Evolutionary conservation across 2,113 vertebrate species (phyloP), one percentile per base, ranked within the genome.

Genomic region (Podocnemis expansa): DNA sequence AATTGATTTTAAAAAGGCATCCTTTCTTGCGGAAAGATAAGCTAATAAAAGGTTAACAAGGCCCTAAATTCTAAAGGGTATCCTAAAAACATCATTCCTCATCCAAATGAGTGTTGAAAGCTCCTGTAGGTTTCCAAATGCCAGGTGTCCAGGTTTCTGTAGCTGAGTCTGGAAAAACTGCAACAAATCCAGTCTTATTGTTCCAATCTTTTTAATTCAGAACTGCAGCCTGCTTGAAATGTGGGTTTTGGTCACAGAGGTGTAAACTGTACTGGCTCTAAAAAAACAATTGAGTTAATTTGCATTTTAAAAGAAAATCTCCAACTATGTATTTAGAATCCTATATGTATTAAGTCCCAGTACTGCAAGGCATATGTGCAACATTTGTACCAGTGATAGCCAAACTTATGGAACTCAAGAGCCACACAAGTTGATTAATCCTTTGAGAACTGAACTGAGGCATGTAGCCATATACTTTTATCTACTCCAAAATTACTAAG

Each of bases 81-180:
- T 63, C 16, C 80, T 47, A 54, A 16, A 49, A 80, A 12, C 4
- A 84, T 58, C 82, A 58, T 82, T 80, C 60, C 85, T 73, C 25
- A 92, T 88, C 93, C 49, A 89, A 90, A 88, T 83, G 22, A 91
- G 12, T 86, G 88, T 84, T 47, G 63, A 91, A 94, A 75, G 38
- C 12, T 2, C 2, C 12, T 58, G 4, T 90, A 6, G 3, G 3
- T 67, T 7, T 75, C 79, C 91, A 78, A 22, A 67, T 5, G n/a
- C 21, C 34, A 80, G 49, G 5, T 84, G 14, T 80, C 47, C 63
- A 29, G 47, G 12, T 10, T 4, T 75, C 5, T 60, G 21, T 4
- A 84, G 34, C 17, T 95, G 29, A 78, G 25, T 4, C 38, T 14
- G 80, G 84, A n/a, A 84, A 88, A 93, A 78, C 25, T 16, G 49